These are phyloP conservation scores for Chloroceryle inda DNA, from an alignment of 2,797 vertebrate species.

Conservation along the genomic window DNA sequence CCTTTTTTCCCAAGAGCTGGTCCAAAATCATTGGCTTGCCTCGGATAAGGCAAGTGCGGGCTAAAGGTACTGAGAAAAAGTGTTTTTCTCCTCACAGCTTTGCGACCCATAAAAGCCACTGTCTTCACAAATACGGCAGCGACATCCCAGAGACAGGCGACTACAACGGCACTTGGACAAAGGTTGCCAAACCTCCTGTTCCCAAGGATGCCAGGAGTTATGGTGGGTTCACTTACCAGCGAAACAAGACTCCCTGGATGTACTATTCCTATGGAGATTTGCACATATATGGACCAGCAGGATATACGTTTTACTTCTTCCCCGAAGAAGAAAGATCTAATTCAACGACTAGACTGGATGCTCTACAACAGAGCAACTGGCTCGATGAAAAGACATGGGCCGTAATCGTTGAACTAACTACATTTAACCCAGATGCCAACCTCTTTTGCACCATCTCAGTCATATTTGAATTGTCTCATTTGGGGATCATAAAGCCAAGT, in stretches of 20 bases:
- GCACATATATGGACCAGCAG: slow-evolving; percentile 62
- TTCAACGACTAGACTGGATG: slow-evolving; percentile 54
- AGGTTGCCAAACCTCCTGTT: background rate
- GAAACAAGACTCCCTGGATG: slow-evolving; percentile 15
- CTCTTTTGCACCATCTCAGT: slow-evolving; percentile 73
- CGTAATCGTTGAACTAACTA: slow-evolving; percentile 74
- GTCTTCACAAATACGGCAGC: slow-evolving; percentile 47
- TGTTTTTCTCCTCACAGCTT: slow-evolving; percentile 42
- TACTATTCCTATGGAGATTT: slow-evolving; percentile 58
- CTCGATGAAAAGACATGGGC: slow-evolving; percentile 78
- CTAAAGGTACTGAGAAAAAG: background rate
- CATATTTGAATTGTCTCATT: slow-evolving; percentile 70
- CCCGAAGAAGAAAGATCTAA: slow-evolving; percentile 39
- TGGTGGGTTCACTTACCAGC: slow-evolving; percentile 54
- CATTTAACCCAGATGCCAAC: slow-evolving; percentile 52
- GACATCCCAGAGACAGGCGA: slow-evolving; percentile 51
- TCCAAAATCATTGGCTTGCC: slow-evolving; percentile 78
- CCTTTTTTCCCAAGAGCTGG: slow-evolving; percentile 38
- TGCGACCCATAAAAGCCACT: slow-evolving; percentile 36
- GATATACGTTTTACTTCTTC: slow-evolving; percentile 74
- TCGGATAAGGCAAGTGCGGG: slow-evolving; percentile 75
- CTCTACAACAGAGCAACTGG: slow-evolving; percentile 63
- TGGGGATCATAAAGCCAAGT: slow-evolving; percentile 63
- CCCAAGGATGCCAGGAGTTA: background rate
- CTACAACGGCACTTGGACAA: slow-evolving; percentile 52